phyloP scores from a whole-genome alignment of 2,113 vertebrate genomes.

The Pristiophorus japonicus region DNA sequence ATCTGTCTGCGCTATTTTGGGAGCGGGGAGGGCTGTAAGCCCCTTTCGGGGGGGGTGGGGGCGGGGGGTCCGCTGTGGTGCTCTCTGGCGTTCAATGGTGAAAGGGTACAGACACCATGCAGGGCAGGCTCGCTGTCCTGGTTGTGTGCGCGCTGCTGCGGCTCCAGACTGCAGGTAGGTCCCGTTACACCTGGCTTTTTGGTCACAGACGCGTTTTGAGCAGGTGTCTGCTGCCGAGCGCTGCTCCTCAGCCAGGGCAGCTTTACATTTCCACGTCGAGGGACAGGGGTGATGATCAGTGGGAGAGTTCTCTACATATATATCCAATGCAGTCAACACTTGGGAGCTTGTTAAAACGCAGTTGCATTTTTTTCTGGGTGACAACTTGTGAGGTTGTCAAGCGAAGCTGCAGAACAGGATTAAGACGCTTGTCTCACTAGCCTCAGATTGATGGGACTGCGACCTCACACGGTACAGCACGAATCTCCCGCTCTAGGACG shows the following conservation, averaged over 20 bases:
- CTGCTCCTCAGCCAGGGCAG: neutral
- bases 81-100: constrained; percentile 25
- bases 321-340: neutral
- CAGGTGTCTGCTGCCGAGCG: neutral
- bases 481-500: neutral
- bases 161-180: constrained; percentile 60
- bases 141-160: constrained; percentile 51
- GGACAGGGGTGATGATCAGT: neutral
- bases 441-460: neutral
- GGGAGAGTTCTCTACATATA: neutral
- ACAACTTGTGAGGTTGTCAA: neutral
- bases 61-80: constrained; percentile 35
- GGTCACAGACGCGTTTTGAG: neutral
- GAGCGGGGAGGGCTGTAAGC: too few species aligned
- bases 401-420: neutral
- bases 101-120: constrained; percentile 48
- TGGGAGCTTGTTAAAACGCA: constrained; percentile 17
- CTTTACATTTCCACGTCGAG: neutral
- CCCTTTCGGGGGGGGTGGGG: too few species aligned
- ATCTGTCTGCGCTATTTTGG: neutral
- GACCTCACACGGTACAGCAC: neutral
- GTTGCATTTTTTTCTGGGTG: neutral
- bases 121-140: constrained; percentile 50
- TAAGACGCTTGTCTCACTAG: neutral
- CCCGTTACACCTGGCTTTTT: neutral